Evolutionary conservation across 2,113 vertebrate genomes (phyloP), one percentile per base, ranked within the genome.

Genomic region (Polypterus senegalus): DNA sequence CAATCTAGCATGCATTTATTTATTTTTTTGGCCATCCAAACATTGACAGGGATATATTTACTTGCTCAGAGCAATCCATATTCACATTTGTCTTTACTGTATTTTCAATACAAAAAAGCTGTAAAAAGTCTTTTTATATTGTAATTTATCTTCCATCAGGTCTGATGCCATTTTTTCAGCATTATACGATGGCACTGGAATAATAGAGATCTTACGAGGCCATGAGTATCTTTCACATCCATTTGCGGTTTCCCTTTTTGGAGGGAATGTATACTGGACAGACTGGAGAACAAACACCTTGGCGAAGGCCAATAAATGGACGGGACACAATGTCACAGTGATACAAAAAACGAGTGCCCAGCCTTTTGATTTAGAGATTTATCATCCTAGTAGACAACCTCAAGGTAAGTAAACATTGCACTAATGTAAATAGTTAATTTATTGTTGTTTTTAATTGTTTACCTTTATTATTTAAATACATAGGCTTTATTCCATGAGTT

Each of bases 241-340:
- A 4, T 99, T 99, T 67, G 96, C 96, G 4, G 94, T 99, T 49
- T 97, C 96, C 65, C 78, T 99, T 1, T 98, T 90, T 60, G 96
- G 94, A 66, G 95, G 94, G 67, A 92, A 90, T 47, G 93, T 99
- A 3, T 99, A 96, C 67, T 99, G 96, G 96, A 99, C 96, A 1
- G 96, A 99, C 59, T 99, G 96, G 96, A 83, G 94, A 69, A 99
- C 96, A n/a, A 99, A 99, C 61, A 99, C 94, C 2, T 77, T 99
- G 55, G 89, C 94, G 11, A 94, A 92, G 81, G 96, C 96, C 66
- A 99, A 94, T 71, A 99, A 99, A 75, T 99, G 96, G 96, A 97
- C 92, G 1, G 96, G 96, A 4, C 87, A 79, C 60, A 99, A 98
- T 70, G 96, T 99, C 71, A 97, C 91, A 1, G 94, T 98, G 44